These are phyloP conservation scores for Tauraco erythrolophus DNA, from an alignment of 2,113 vertebrate species.

Conservation along the genomic window DNA sequence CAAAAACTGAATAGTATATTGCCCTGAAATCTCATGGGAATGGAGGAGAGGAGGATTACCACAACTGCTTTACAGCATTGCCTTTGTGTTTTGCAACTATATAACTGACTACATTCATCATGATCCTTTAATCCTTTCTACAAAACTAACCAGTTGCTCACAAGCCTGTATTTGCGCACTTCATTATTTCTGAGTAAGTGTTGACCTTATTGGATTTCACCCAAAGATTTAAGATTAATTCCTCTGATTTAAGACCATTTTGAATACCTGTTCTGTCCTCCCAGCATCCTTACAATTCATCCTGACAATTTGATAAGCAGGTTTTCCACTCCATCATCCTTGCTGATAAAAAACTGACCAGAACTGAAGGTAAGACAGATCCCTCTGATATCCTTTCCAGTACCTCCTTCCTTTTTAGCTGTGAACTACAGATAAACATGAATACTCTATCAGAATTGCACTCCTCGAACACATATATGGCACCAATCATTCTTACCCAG, in stretches of 20 bases:
- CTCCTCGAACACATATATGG: not conserved
- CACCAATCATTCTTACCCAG: no score
- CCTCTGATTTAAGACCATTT: not conserved
- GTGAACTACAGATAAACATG: rapidly evolving
- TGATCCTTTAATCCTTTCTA: not conserved
- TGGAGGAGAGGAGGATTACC: not conserved
- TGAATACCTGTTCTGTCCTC: not conserved
- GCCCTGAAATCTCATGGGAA: not conserved
- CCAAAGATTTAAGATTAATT: not conserved
- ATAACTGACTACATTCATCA: not conserved
- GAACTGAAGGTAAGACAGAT: not conserved
- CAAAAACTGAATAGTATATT: not conserved
- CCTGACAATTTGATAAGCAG: not conserved
- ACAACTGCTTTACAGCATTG: not conserved
- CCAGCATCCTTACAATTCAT: not conserved
- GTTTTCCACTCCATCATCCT: not conserved
- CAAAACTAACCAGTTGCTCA: not conserved
- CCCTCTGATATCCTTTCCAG: not conserved
- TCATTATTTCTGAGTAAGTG: not conserved
- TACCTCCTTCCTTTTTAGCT: not conserved
- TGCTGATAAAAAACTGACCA: not conserved
- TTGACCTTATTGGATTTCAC: not conserved
- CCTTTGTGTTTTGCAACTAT: not conserved
- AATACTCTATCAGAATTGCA: not conserved
- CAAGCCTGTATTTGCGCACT: not conserved